Base-by-base conservation (phyloP, 2,888 invertebrate species). In the Rhamphomyia laevipes region DNA sequence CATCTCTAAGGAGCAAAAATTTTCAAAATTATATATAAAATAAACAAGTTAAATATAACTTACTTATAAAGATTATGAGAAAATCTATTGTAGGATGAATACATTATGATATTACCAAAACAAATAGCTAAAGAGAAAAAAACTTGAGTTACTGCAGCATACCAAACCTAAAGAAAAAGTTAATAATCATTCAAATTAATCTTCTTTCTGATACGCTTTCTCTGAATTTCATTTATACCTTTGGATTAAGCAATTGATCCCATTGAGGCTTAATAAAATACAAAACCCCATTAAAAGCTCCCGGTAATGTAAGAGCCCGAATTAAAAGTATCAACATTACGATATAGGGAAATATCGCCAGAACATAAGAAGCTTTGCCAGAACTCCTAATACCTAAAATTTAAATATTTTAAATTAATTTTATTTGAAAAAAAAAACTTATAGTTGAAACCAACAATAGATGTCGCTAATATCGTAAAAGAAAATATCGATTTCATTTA, bases 341-440 rank as follows among this genome's bases (percentile, higher is more conserved):
- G 40, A 75, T 61, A 58, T 81, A 80, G 0, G 83, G 82, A 60
- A 82, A 81, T 16, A 83, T 66, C 0, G 84, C 84, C 4, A 84
- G 75, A 57, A 86, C 79, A 62, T 85, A 85, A 3, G 84, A 78
- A 0, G 76, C 78, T 61, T 78, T 80, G 35, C 80, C 80, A 1
- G 77, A 74, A 55, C 77, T 77, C 57, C 74, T 72, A 5, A 80
- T 73, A 3, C 79, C 53, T 52, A 37, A 40, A 31, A 16, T 21
- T 7, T 6, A 23, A 42, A 42, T n/a, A 21, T 15, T 7, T 15
- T 9, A 9, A 4, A 10, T 4, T 37, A 15, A 37, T 7, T 10
- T 37, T 9, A 13, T 33, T 13, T 33, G 2, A 33, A 33, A 30
- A 30, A 9, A 9, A 30, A 30, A 11, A 30, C 30, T n/a, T n/a